Base-by-base conservation (phyloP, 1,140 invertebrate genomes). In the Achatina immaculata region DNA sequence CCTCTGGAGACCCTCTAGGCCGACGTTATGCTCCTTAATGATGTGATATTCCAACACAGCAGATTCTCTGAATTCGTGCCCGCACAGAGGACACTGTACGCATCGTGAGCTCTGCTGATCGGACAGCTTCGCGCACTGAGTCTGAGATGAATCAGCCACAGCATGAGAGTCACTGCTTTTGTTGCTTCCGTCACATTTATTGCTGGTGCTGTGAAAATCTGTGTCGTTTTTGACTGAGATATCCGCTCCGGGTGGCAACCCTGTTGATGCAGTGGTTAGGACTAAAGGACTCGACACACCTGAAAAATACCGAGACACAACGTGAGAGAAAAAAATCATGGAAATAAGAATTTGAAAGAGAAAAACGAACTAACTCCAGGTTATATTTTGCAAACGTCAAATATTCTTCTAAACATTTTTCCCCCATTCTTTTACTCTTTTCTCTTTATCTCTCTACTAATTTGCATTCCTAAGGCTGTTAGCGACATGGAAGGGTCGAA, bases 11-110 rank as follows among this genome's bases (percentile, higher is more conserved):
- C 97, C 97, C 91, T 98, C 97, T 45, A 95, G 94, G 88, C 96
- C 98, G 0, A 99, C 97, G 81, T 95, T 97, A 91, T 99, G 97
- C 58, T 97, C 95, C 90, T 95, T 94, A 94, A 96, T 96, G 36
- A 98, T 95, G 91, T 99, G 97, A 69, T 94, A 93, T 90, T 98
- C 96, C 0, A 99, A 92, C 21, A 93, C 93, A 0, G 93, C 87
- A 85, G 95, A 94, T 62, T 97, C 95, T 84, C 94, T 94, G 89
- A 97, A 98, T 16, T 86, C 86, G 85, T 98, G 96, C 91, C 98
- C 95, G 89, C 97, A 99, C 68, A 99, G 92, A 6, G 97, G 97
- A 92, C 97, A 99, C 42, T 34, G 36, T 11, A 74, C 7, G 55
- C 42, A 48, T 76, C 83, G 83, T 65, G 75, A 62, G 21, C 24